These are phyloP conservation scores for Apocrypta bakeri DNA, from an alignment of 1,140 invertebrate genomes.

Conservation along the genomic window DNA sequence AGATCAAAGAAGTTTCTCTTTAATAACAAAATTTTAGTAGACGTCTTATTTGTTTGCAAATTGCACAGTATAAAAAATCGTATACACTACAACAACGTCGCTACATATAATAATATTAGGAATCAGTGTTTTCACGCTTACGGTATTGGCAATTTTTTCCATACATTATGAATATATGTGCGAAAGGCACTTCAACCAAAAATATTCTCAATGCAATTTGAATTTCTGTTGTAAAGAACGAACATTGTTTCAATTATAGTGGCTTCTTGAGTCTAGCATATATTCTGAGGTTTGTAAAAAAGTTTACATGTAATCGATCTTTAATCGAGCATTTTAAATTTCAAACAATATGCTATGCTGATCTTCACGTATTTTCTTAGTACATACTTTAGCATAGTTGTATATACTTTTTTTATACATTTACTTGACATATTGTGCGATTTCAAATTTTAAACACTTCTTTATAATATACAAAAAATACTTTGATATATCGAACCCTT, in stretches of 20 bases:
- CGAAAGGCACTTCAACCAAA: not conserved
- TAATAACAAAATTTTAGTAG: not conserved
- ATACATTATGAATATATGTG: not conserved
- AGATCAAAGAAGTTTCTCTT: constrained; percentile 23
- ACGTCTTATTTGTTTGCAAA: not conserved
- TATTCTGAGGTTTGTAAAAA: not conserved
- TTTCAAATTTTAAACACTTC: not conserved
- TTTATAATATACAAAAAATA: constrained; percentile 39
- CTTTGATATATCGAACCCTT: constrained; percentile 21
- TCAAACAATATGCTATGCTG: not conserved
- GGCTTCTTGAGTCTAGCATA: too few species aligned
- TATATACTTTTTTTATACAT: not conserved
- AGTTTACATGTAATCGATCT: not conserved
- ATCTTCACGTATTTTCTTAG: not conserved
- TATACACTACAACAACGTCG: constrained; percentile 35
- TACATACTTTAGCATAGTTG: constrained; percentile 1
- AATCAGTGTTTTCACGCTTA: not conserved
- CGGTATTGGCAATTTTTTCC: not conserved
- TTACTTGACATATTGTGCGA: constrained; percentile 32
- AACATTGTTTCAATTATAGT: too few species aligned
- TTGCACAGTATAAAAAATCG: constrained; percentile 39
- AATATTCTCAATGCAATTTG: too few species aligned
- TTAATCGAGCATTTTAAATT: not conserved
- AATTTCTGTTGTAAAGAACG: too few species aligned
- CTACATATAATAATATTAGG: not conserved